Evolutionary conservation across 2,113 vertebrate species (phyloP).

Genomic region (Platanista minor): DNA sequence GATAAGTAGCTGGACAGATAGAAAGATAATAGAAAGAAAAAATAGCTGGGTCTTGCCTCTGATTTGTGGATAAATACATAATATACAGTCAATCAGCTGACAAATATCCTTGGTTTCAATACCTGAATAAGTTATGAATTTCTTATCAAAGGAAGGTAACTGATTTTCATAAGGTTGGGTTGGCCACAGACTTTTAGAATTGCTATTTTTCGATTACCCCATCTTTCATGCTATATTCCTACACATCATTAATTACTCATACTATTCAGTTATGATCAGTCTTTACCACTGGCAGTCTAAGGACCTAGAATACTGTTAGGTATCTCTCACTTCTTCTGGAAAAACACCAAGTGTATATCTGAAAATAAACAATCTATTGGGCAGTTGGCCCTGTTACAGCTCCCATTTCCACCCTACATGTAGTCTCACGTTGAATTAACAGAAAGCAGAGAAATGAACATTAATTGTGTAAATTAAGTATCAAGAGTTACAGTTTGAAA

Average conservation of each 20-base stretch:
- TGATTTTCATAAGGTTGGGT: neutral
- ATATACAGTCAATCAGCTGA: neutral
- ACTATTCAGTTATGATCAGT: neutral
- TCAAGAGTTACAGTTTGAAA: neutral
- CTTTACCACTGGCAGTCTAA: neutral
- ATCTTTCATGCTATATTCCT: neutral
- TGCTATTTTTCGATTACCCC: neutral
- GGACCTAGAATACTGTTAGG: neutral
- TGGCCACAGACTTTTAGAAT: neutral
- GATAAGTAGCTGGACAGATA: neutral
- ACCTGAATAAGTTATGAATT: neutral
- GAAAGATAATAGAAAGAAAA: neutral
- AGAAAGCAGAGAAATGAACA: neutral
- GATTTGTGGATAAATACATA: neutral
- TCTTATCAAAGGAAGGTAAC: neutral
- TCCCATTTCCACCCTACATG: neutral
- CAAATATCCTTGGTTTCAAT: neutral
- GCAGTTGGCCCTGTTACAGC: neutral
- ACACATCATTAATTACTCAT: neutral
- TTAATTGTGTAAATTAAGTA: neutral
- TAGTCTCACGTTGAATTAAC: neutral
- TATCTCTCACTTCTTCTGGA: neutral
- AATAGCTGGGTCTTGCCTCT: neutral
- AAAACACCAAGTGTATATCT: neutral
- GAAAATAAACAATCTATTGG: neutral